Evolutionary conservation across 2,113 vertebrate genomes (phyloP).

Genomic region (Nesogale talazaci): DNA sequence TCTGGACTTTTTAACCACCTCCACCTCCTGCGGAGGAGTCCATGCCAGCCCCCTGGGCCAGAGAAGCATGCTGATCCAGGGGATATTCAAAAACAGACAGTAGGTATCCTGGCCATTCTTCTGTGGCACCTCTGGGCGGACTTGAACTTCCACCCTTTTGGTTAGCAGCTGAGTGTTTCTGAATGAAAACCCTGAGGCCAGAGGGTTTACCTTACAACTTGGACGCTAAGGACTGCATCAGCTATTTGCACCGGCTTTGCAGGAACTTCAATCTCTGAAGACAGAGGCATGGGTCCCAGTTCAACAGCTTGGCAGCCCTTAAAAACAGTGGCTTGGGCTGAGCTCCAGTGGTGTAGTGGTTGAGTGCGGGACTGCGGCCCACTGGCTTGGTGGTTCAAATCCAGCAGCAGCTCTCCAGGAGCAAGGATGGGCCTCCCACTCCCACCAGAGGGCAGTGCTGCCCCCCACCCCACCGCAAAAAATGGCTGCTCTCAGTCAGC

Average conservation of each 20-base stretch:
- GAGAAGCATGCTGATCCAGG: background rate
- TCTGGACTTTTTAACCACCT: background rate
- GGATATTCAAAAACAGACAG: background rate
- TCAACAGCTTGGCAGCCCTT: too few relatives aligned
- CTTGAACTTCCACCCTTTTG: background rate
- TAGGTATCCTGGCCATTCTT: background rate
- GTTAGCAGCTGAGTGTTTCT: background rate
- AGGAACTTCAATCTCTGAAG: background rate
- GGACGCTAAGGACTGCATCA: background rate
- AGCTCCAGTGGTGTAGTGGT: too few relatives aligned
- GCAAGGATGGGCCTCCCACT: too few relatives aligned
- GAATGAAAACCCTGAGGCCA: too few relatives aligned
- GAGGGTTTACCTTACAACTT: background rate
- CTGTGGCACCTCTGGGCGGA: background rate
- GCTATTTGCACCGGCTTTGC: fast-evolving
- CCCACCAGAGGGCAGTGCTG: too few relatives aligned
- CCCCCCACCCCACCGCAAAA: too few relatives aligned
- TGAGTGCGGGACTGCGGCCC: too few relatives aligned
- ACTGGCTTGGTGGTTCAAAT: too few relatives aligned
- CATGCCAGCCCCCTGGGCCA: background rate
- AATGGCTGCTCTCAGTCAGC: background rate
- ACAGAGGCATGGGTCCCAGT: background rate
- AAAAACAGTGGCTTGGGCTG: too few relatives aligned
- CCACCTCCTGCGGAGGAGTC: background rate
- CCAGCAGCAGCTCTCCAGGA: too few relatives aligned